Base-by-base conservation (phyloP, 2,797 vertebrate species). In the Amazonetta brasiliensis region DNA sequence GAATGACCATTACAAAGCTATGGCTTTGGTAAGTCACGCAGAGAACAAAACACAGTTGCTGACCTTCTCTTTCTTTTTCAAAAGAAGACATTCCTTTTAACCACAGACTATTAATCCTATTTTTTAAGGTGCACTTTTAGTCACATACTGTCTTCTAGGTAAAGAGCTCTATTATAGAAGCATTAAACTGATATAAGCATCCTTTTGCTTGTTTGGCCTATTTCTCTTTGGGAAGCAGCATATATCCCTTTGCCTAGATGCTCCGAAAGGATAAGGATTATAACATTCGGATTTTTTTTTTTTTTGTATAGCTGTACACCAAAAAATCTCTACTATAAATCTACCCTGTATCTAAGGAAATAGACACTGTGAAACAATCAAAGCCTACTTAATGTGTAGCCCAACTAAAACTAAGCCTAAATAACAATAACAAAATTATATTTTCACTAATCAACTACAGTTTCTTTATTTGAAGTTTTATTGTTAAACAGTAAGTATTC, bases 391-490 rank as follows among this genome's bases (percentile, higher is more conserved):
- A 35, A 8, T 46, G 23, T 20, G 28, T 31, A 81, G 64, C 30
- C 66, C 72, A 67, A 85, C 31, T 62, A 69, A 87, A 85, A 54
- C 14, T 52, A 76, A 83, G 31, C 54, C 31, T 62, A 41, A 64
- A 31, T 64, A 64, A 43, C 43, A 64, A 30, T 39, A 41, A 43
- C 13, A 11, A 11, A 21, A 31, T 8, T 4, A 31, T 22, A 43
- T 43, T 43, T 31, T 43, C 20, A 64, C 20, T 43, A 11, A 60
- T 80, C 21, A 55, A 84, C 46, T 43, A 41, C 22, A 37, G 21
- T 77, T 94, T 94, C 67, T 75, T 78, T 67, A 67, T 68, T 55
- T 73, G 67, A 84, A 87, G 71, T 33, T 84, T 91, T 89, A 89
- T 62, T 52, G 62, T 26, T 37, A 68, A 78, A 12, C n/a, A 17